Evolutionary conservation across 2,797 vertebrate genomes (phyloP).

Genomic region (Pogoniulus pusillus): DNA sequence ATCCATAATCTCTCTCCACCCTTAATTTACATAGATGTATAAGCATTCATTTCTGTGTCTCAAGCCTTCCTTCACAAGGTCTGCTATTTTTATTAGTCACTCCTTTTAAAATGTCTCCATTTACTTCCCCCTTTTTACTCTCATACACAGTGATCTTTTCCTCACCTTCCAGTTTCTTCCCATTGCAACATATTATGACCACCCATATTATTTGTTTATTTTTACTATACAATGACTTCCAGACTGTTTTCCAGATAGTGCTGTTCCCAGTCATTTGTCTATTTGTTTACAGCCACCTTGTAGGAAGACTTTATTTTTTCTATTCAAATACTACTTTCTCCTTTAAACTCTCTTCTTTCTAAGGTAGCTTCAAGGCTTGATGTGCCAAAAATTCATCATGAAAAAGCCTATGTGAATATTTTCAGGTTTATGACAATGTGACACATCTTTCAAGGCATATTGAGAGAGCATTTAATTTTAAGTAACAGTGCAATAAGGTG

Average conservation of each 20-base stretch:
- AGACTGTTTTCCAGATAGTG: background rate
- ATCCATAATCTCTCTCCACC: background rate
- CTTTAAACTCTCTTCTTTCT: background rate
- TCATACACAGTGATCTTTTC: background rate
- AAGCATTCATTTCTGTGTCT: background rate
- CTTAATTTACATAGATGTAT: background rate
- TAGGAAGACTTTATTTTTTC: background rate
- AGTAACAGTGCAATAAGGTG: background rate
- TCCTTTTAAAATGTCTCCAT: background rate
- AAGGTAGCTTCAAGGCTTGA: background rate
- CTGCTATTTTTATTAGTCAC: background rate
- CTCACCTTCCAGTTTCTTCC: background rate
- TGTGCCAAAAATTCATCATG: background rate
- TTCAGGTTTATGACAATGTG: background rate
- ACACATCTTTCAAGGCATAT: background rate
- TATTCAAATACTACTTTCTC: background rate
- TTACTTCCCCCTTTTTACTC: background rate
- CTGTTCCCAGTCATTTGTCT: background rate
- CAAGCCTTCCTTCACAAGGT: background rate
- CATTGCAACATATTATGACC: background rate
- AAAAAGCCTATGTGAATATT: background rate
- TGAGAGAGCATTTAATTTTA: background rate
- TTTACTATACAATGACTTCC: background rate
- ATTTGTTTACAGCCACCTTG: background rate
- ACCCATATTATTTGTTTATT: too few relatives aligned